Evolutionary conservation across 2,113 vertebrate species (phyloP).

Genomic region (Pituophis catenifer): DNA sequence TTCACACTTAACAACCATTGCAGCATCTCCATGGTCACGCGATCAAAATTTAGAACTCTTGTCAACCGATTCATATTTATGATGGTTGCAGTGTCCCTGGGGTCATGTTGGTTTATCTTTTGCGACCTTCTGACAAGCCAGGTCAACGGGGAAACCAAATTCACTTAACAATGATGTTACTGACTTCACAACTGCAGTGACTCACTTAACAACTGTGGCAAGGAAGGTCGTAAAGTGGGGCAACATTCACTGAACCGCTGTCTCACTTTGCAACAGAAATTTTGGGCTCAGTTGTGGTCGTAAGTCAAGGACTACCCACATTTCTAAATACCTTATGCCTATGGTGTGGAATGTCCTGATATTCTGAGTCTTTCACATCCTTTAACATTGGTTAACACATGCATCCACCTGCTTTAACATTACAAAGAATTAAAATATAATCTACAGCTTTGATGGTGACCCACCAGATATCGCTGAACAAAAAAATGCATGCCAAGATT

Average conservation of each 20-base stretch:
- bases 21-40: background rate
- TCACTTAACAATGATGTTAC: background rate
- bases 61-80: background rate
- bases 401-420: background rate
- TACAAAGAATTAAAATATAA: background rate
- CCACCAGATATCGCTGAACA: background rate
- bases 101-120: background rate
- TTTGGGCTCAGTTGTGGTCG: background rate
- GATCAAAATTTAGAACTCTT: background rate
- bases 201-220: background rate
- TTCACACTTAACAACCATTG: background rate
- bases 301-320: background rate
- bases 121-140: background rate
- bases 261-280: background rate
- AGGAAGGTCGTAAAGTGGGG: background rate
- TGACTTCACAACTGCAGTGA: background rate
- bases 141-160: background rate
- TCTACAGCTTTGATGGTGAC: background rate
- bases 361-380: background rate
- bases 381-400: background rate
- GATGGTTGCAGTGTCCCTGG: background rate
- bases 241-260: background rate
- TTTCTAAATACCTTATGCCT: background rate
- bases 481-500: background rate
- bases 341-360: background rate